These are phyloP conservation scores for Callionymus lyra DNA, from an alignment of 2,113 vertebrate genomes.

Conservation along the genomic window DNA sequence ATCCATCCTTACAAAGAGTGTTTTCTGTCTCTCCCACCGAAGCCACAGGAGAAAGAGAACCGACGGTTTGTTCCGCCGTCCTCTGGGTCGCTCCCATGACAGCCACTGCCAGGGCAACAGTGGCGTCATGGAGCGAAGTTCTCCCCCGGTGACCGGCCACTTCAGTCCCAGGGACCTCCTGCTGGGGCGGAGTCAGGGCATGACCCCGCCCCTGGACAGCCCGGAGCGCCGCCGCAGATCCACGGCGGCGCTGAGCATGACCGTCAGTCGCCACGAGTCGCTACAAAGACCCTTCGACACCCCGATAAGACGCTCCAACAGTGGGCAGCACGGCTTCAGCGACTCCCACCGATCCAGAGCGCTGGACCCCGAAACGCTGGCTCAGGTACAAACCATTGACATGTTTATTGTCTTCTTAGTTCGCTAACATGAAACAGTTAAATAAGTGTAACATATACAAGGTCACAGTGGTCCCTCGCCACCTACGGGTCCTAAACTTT, in stretches of 20 bases:
- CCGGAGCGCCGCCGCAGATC: conserved; percentile 81
- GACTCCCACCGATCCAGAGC: conserved; percentile 76
- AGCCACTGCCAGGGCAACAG: conserved; percentile 75
- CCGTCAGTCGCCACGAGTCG: conserved; percentile 83
- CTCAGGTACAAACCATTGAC: conserved; percentile 67
- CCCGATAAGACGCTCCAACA: conserved; percentile 83
- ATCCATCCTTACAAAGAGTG: too few species aligned
- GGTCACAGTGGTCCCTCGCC: too few species aligned
- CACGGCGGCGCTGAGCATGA: conserved; percentile 79
- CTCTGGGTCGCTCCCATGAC: conserved; percentile 79
- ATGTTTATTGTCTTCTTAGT: not conserved
- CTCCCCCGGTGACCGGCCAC: conserved; percentile 79
- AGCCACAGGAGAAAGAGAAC: conserved; percentile 83
- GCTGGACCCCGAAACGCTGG: conserved; percentile 83
- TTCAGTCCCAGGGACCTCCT: conserved; percentile 82
- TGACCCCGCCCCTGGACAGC: conserved; percentile 77
- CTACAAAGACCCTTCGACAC: conserved; percentile 86
- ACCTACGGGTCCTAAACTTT: too few species aligned
- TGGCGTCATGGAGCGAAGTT: conserved; percentile 73
- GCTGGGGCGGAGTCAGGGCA: conserved; percentile 71
- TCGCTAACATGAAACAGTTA: too few species aligned
- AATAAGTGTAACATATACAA: not conserved
- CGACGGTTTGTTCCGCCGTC: conserved; percentile 74
- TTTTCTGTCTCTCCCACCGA: not conserved
- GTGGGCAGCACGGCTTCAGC: conserved; percentile 82